Evolutionary conservation across 1,140 invertebrate genomes (phyloP), one percentile per base, ranked within the genome.

Genomic region (Leguminivora glycinivorella): DNA sequence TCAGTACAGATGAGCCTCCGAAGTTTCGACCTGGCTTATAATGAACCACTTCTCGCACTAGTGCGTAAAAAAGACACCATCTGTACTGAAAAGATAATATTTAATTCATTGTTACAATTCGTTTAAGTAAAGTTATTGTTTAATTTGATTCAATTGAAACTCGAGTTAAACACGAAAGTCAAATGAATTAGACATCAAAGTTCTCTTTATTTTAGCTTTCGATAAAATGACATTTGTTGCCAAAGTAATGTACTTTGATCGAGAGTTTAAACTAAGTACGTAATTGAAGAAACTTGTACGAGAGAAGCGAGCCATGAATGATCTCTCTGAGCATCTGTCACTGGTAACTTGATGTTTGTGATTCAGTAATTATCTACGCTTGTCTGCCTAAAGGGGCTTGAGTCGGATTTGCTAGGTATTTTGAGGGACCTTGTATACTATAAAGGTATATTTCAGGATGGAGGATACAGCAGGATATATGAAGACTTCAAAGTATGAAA

Each of bases 231-330:
- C 26, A 29, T 31, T 63, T 63, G 58, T 26, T 60, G 29, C 25
- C 5, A 26, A 60, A 26, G 24, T 63, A 58, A 63, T 34, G n/a
- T 14, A 31, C 58, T 31, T 17, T n/a, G 17, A 52, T 63, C 31
- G 4, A 1, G n/a, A 63, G 26, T 63, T 31, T 34, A 63, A n/a
- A 63, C 58, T 29, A 63, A 63, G 58, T 31, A 63, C 58, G 34
- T 63, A 63, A 63, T 63, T 63, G 58, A 63, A 63, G 25, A 63
- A 63, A 63, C 58, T 63, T 63, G 58, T 63, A 29, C 58, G 58
- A 7, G n/a, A 12, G 29, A 63, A 63, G 26, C 58, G 26, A 63
- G 17, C 26, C 58, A 9, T 63, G 24, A 60, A 26, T 60, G n/a
- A 63, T 63, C 58, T 29, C 29, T n/a, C 26, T 29, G 58, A 63